Evolutionary conservation across 2,113 vertebrate genomes (phyloP), one percentile per base, ranked within the genome.

Genomic region (Channa argus): DNA sequence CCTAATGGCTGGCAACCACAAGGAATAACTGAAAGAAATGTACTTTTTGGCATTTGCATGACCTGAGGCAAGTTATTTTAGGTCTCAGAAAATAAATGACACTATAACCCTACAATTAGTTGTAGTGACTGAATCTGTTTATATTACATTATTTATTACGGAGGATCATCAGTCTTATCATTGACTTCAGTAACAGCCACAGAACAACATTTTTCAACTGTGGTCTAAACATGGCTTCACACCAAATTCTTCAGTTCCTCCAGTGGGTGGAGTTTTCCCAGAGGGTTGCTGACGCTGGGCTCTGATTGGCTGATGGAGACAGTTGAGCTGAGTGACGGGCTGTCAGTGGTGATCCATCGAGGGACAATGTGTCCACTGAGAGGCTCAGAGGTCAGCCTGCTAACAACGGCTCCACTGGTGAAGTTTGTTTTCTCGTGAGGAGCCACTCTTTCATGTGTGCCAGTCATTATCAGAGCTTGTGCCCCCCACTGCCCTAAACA

Each of bases 361-460:
- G 63, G 72, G 80, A 87, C 88, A 87, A 78, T 87, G 84, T 70
- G 80, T 78, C 71, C 83, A 84, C 83, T 85, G 76, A 88, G 89
- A 79, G 83, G 70, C 86, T 77, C 77, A 87, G 73, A 41, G 91
- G 86, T 94, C 88, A 90, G 61, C 64, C 77, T 3, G 82, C 82
- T 88, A 92, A 92, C 86, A 90, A 89, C 89, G 77, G 82, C 82
- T 85, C 73, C 75, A 71, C 52, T 62, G 67, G 79, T 65, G 65
- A 80, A 87, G 80, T 92, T 90, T 90, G 80, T 85, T 86, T 92
- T 89, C 68, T 83, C 46, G 45, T 65, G 80, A 91, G 77, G 77
- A 77, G 81, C 75, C 60, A 65, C 61, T 63, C 74, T 91, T 93
- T 93, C 82, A 92, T 92, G 87, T 91, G 53, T 86, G 77, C 83